These are phyloP conservation scores for Loris lydekkerianus DNA, from an alignment of 2,797 vertebrate genomes.

Conservation along the genomic window DNA sequence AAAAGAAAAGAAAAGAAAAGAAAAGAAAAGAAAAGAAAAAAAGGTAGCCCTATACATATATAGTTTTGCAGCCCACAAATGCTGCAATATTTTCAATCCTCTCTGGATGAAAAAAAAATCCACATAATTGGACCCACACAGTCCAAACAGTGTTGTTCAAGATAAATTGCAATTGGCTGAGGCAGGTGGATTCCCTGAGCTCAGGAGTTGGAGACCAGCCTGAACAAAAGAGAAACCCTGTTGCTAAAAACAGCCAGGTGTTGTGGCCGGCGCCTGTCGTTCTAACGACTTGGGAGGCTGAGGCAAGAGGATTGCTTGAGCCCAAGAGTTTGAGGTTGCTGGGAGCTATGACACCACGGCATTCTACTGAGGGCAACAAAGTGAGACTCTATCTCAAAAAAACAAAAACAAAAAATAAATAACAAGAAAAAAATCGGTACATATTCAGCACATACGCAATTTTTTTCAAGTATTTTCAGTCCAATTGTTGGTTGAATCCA, in stretches of 20 bases:
- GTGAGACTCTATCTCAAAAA: too few relatives aligned
- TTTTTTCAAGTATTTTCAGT: not conserved
- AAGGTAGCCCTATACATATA: not conserved
- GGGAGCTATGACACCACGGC: too few relatives aligned
- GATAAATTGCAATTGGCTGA: not conserved
- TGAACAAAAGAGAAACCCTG: too few relatives aligned
- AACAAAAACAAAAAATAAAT: not conserved
- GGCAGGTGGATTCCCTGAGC: too few relatives aligned
- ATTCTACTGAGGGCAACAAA: too few relatives aligned
- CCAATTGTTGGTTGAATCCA: not conserved
- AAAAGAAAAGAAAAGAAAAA: not conserved
- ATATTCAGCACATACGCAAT: not conserved
- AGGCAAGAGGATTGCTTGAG: too few relatives aligned
- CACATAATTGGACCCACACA: not conserved
- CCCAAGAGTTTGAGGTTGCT: too few relatives aligned
- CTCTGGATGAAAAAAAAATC: not conserved
- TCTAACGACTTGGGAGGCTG: too few relatives aligned
- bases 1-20: too few relatives aligned
- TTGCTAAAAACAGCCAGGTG: too few relatives aligned
- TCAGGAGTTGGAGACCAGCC: too few relatives aligned
- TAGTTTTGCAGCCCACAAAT: not conserved
- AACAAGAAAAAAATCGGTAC: not conserved
- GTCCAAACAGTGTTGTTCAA: not conserved
- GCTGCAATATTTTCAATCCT: not conserved
- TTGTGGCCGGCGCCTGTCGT: too few relatives aligned